These are phyloP conservation scores for Takifugu flavidus DNA, from an alignment of 2,113 vertebrate species.

Conservation along the genomic window DNA sequence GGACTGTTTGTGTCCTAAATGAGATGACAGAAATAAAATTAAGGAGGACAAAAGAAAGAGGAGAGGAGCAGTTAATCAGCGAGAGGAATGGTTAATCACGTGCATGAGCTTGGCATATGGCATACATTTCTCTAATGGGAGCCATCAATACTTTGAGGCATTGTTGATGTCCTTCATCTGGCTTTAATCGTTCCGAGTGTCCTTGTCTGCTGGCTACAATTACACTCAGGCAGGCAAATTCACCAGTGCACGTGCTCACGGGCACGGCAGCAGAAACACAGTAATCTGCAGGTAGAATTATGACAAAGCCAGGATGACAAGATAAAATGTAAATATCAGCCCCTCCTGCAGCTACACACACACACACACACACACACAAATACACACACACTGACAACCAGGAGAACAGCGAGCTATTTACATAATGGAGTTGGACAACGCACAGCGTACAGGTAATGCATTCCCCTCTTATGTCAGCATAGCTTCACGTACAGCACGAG, in stretches of 20 bases:
- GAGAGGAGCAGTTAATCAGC: conserved; percentile 18
- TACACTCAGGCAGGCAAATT: conserved; percentile 8
- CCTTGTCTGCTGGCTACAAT: conserved; percentile 32
- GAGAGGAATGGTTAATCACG: conserved; percentile 32
- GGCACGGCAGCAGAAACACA: conserved; percentile 11
- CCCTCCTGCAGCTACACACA: conserved; percentile 4
- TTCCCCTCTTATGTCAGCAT: conserved; percentile 46
- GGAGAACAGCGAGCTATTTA: conserved; percentile 31
- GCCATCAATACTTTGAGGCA: conserved; percentile 32
- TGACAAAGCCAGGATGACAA: conserved; percentile 49
- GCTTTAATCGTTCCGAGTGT: conserved; percentile 35
- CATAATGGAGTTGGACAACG: conserved; percentile 58
- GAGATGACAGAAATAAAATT: conserved; percentile 10
- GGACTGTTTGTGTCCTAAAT: conserved; percentile 17
- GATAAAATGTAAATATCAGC: conserved; percentile 43
- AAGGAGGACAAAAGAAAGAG: conserved; percentile 9
- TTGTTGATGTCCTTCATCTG: conserved; percentile 45
- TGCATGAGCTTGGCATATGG: conserved; percentile 30
- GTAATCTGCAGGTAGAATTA: conserved; percentile 44
- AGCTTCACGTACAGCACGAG: conserved; percentile 23
- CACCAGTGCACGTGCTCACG: background rate
- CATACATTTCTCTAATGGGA: conserved; percentile 32
- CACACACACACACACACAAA: background rate
- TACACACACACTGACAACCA: background rate
- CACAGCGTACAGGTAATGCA: conserved; percentile 38